Evolutionary conservation across 2,113 vertebrate genomes (phyloP), one percentile per base, ranked within the genome.

Genomic region (Pygoscelis adeliae): DNA sequence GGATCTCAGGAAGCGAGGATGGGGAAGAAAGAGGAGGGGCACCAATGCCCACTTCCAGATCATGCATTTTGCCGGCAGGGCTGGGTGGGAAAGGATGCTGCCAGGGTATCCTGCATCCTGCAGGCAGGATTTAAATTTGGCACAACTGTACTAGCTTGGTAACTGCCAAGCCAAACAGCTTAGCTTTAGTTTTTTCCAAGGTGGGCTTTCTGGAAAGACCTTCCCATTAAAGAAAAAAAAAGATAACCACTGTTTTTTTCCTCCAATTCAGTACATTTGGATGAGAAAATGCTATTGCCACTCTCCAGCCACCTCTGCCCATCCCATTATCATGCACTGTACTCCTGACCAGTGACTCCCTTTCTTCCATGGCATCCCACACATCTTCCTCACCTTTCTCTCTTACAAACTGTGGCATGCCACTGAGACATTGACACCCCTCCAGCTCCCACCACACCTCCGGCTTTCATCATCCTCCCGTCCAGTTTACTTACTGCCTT

Each of bases 241-340:
- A 32, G 23, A 38, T 26, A 38, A 27, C 3, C 9, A 25, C 17
- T 52, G 4, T 0, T 1, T 3, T 82, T 83, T 70, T 11, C 7
- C 27, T 71, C 55, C 4, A 0, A 0, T 65, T 65, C 19, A 38
- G n/a, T 65, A 18, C 10, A n/a, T 29, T 62, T 76, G 16, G n/a
- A 32, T 69, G 19, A 87, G 49, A 46, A 65, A 90, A 50, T 23
- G 38, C 25, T 12, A 22, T 20, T 77, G 44, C 17, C 19, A 17
- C 52, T 82, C 42, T 88, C 46, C 71, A 67, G 40, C 29, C 32
- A 16, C 32, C 29, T 72, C 42, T 88, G 34, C 38, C 73, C 25
- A 40, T 20, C 22, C 59, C 61, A n/a, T 67, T 49, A 16, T 27
- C 61, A 36, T 15, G 19, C 19, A 15, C 14, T n/a, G 7, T 7